Evolutionary conservation across 2,888 invertebrate species (phyloP).

Genomic region (Lampropteryx suffumata): DNA sequence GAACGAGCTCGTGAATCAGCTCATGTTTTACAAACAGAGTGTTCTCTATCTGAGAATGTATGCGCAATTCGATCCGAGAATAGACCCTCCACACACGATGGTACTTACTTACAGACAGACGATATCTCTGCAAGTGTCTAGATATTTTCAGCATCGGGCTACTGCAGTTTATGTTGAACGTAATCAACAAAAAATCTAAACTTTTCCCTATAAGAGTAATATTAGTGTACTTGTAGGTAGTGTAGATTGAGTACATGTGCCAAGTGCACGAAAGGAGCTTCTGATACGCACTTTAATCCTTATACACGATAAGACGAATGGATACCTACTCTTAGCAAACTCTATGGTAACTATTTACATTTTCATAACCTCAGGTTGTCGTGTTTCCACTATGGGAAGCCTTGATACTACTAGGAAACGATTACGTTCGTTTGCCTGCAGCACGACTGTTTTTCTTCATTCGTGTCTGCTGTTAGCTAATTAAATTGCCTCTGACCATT

Average conservation of each 20-base stretch:
- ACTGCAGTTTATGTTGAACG: no score
- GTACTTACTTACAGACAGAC: not conserved
- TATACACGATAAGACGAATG: no score
- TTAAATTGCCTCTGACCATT: not conserved
- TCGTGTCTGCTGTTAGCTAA: slow-evolving; percentile 21
- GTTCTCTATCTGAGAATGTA: slow-evolving; percentile 10
- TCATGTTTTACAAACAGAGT: slow-evolving; percentile 16
- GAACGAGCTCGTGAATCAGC: not conserved
- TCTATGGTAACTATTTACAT: not conserved
- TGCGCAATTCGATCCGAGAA: slow-evolving; percentile 13
- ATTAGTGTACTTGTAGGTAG: no score
- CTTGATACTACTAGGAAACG: slow-evolving; percentile 44
- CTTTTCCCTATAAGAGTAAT: no score
- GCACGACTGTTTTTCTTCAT: slow-evolving; percentile 23
- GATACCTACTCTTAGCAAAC: no score
- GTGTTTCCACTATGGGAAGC: slow-evolving; percentile 13
- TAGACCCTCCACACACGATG: not conserved
- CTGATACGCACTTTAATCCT: no score
- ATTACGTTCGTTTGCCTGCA: slow-evolving; percentile 7
- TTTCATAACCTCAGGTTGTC: slow-evolving; percentile 22
- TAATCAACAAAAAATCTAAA: no score
- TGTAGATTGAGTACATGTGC: no score
- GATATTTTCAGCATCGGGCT: no score
- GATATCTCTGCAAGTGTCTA: not conserved
- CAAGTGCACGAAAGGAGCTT: no score